These are phyloP conservation scores for Anolis apletophallus DNA, from an alignment of 2,797 vertebrate species.

Conservation along the genomic window DNA sequence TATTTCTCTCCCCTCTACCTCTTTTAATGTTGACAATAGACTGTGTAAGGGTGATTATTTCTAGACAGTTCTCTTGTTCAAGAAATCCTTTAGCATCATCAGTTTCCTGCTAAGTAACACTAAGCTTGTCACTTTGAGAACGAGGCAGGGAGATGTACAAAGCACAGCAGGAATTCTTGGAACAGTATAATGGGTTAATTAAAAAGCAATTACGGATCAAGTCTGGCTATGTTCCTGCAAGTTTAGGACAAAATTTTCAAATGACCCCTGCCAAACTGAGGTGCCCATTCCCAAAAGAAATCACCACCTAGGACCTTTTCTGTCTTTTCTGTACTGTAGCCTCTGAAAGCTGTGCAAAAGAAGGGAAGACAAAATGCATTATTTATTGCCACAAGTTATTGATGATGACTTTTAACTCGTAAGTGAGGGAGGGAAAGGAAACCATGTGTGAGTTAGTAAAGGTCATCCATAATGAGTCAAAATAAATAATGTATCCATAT, in stretches of 20 bases:
- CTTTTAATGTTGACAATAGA: constrained; percentile 14
- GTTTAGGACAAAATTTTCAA: constrained; percentile 17
- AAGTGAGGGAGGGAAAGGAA: background rate
- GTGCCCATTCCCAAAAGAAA: background rate
- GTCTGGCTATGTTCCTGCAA: background rate
- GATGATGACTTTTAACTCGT: constrained; percentile 12
- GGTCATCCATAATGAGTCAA: constrained; percentile 15
- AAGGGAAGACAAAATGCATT: background rate
- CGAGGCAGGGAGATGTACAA: background rate
- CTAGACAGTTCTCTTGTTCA: background rate
- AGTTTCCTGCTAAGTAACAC: background rate
- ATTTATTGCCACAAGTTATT: constrained; percentile 14
- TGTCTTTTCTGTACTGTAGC: too few relatives aligned
- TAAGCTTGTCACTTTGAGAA: background rate
- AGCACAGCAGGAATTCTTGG: background rate
- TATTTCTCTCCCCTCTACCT: rapidly evolving
- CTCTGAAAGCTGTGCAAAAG: background rate
- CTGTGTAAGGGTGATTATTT: constrained; percentile 9
- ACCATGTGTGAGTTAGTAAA: constrained; percentile 1
- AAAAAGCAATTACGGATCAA: background rate
- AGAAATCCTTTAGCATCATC: background rate
- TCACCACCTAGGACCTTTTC: background rate
- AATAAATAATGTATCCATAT: constrained; percentile 6
- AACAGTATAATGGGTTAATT: background rate
- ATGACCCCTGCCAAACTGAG: background rate